Conservation (phyloP, 2,113 vertebrate genomes). For the Trichechus manatus region DNA sequence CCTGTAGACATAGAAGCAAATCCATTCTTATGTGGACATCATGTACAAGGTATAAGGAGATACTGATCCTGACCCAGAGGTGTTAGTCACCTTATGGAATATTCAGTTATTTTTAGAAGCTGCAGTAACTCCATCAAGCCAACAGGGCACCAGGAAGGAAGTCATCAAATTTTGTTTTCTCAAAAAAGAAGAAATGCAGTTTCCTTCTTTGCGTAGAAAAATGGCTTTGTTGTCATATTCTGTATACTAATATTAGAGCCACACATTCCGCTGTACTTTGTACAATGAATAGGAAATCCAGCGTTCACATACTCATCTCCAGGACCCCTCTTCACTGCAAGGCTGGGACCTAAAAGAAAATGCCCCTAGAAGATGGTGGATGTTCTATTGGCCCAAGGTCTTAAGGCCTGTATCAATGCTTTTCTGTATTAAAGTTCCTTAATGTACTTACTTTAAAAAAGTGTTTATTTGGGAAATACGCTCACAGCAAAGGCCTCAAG, state of each 20-base stretch:
- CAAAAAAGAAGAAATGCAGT: background rate
- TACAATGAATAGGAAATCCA: background rate
- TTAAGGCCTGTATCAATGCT: background rate
- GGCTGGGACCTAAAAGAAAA: background rate
- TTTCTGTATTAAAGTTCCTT: background rate
- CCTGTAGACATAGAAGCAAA: background rate
- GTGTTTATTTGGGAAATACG: background rate
- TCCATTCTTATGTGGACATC: background rate
- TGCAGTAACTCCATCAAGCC: background rate
- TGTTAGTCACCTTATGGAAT: background rate
- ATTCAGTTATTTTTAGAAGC: background rate
- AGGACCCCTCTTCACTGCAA: background rate
- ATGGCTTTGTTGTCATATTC: background rate
- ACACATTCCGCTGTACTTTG: background rate
- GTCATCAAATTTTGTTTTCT: background rate
- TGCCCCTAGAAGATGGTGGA: background rate
- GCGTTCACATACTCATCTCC: background rate
- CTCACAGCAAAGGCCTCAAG: background rate
- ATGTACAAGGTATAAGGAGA: background rate
- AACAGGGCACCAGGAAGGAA: background rate
- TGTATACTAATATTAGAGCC: background rate
- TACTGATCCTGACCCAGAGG: background rate
- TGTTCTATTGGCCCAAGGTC: background rate
- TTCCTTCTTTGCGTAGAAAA: background rate
- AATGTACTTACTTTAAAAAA: background rate